These are phyloP conservation scores for Euschistus heros DNA, from an alignment of 1,140 invertebrate species.

Conservation along the genomic window DNA sequence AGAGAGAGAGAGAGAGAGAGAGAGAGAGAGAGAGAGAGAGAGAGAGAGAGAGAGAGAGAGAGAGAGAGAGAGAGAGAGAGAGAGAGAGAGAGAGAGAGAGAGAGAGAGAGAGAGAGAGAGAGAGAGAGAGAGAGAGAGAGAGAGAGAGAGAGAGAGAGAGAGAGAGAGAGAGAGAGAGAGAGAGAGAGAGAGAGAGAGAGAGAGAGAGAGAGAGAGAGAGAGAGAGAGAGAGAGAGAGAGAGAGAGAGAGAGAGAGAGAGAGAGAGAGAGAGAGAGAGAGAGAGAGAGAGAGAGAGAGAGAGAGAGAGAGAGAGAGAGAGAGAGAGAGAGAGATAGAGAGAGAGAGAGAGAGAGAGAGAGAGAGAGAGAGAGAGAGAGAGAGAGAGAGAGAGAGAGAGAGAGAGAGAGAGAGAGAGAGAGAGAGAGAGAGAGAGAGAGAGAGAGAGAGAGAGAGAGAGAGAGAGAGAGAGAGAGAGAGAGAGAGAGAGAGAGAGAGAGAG, in stretches of 20 bases:
- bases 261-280: neutral
- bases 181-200: neutral
- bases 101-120: neutral
- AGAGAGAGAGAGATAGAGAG: neutral
- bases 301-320: neutral
- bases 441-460: neutral
- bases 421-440: neutral
- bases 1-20: neutral
- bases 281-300: conserved; percentile 3
- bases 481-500: conserved; percentile 15
- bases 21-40: neutral
- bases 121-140: neutral
- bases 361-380: neutral
- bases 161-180: neutral
- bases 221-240: conserved; percentile 15
- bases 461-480: conserved; percentile 1
- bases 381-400: conserved; percentile 3
- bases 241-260: neutral
- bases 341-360: neutral
- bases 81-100: neutral
- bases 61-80: neutral
- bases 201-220: conserved; percentile 13
- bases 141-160: neutral
- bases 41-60: conserved; percentile 6
- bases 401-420: neutral